Conservation (phyloP, 2,113 vertebrate species). For the Psammodynastes pulverulentus region DNA sequence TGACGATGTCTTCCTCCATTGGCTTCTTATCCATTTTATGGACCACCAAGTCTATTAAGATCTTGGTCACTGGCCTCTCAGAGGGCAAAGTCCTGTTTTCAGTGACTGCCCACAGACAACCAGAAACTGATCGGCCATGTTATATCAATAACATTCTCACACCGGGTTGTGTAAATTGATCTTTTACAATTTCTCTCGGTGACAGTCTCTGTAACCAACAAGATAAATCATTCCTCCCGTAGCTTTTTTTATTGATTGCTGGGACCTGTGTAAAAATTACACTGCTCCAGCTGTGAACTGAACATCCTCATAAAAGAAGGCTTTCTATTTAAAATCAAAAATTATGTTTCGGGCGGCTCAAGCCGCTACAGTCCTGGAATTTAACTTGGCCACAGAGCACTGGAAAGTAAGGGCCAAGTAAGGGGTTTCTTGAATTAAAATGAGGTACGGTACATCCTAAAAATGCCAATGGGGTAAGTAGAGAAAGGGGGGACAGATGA, state of each 20-base stretch:
- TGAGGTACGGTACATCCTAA: background rate
- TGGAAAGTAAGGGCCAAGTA: conserved; percentile 34
- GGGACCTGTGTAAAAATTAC: conserved; percentile 82
- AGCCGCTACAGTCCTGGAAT: conserved; percentile 53
- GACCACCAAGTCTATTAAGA: conserved; percentile 74
- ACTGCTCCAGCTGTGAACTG: conserved; percentile 74
- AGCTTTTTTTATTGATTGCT: conserved; percentile 85
- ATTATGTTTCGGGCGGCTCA: conserved; percentile 58
- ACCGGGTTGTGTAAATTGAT: conserved; percentile 92
- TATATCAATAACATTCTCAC: conserved; percentile 86
- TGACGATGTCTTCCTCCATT: conserved; percentile 60
- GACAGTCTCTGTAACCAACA: conserved; percentile 86
- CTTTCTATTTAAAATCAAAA: conserved; percentile 79
- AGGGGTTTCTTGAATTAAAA: conserved; percentile 45
- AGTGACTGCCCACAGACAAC: conserved; percentile 58
- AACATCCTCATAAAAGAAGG: conserved; percentile 79
- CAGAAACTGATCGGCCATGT: conserved; percentile 79
- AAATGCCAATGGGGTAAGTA: conserved; percentile 4
- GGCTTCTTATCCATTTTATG: conserved; percentile 70
- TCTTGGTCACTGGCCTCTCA: conserved; percentile 61
- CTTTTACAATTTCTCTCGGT: conserved; percentile 90
- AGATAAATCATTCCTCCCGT: conserved; percentile 88
- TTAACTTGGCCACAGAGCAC: conserved; percentile 48
- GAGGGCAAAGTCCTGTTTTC: conserved; percentile 46
- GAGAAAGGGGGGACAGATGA: background rate